These are phyloP conservation scores for Catharus ustulatus DNA, from an alignment of 2,797 vertebrate species.

Conservation along the genomic window DNA sequence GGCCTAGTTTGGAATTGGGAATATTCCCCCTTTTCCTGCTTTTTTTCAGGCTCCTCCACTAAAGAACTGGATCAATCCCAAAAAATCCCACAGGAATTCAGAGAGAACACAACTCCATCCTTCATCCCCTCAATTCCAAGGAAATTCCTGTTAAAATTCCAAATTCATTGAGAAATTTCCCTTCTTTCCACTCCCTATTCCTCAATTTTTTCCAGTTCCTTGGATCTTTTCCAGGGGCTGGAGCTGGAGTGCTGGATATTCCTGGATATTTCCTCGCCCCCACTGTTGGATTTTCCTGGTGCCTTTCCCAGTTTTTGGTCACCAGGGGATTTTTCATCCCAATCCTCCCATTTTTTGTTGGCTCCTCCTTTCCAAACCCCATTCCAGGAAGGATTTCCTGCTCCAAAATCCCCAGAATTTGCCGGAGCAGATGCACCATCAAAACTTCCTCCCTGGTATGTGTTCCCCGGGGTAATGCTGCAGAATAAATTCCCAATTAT, in stretches of 20 bases:
- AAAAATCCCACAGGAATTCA: neutral
- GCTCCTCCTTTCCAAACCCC: neutral
- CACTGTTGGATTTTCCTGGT: neutral
- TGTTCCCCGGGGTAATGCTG: neutral
- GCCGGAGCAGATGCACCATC: accelerated
- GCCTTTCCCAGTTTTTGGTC: neutral
- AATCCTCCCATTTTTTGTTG: neutral
- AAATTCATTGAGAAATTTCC: too few relatives aligned
- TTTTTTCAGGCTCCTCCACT: neutral
- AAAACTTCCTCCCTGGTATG: neutral
- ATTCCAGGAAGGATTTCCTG: neutral
- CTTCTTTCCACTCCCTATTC: neutral
- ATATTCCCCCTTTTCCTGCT: neutral
- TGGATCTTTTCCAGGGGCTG: neutral
- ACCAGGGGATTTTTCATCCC: neutral
- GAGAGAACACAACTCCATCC: too few relatives aligned
- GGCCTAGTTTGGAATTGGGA: neutral
- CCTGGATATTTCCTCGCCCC: neutral
- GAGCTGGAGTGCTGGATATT: neutral
- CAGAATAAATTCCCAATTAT: neutral
- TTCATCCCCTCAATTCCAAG: neutral
- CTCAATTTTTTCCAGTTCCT: neutral
- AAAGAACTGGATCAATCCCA: neutral
- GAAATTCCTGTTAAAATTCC: neutral
- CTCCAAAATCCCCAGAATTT: neutral